Evolutionary conservation across 2,797 vertebrate genomes (phyloP).

Genomic region (Aldrovandia affinis): DNA sequence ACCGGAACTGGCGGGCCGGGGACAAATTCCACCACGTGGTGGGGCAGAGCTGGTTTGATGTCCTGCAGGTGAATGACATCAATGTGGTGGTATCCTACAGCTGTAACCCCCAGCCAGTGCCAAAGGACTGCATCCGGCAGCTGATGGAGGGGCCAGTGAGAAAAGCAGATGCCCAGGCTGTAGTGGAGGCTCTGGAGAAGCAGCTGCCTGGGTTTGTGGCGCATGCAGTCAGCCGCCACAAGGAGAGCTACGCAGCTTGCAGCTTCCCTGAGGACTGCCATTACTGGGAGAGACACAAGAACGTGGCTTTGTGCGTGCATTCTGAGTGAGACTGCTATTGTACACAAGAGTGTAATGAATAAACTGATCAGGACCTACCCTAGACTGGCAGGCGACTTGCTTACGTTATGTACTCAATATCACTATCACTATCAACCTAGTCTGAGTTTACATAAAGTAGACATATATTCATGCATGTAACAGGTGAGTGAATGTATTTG

Average conservation of each 20-base stretch:
- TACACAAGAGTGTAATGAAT: too few species aligned
- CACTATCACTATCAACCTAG: slow-evolving; percentile 7
- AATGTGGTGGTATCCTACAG: slow-evolving; percentile 76
- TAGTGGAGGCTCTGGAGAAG: slow-evolving; percentile 69
- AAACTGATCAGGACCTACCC: not conserved
- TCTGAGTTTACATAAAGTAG: not conserved
- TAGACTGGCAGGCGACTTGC: not conserved
- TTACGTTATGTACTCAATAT: slow-evolving; percentile 18
- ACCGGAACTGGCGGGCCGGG: slow-evolving; percentile 70
- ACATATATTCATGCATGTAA: not conserved
- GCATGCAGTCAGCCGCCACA: slow-evolving; percentile 74
- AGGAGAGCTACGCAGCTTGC: slow-evolving; percentile 68
- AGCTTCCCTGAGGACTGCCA: slow-evolving; percentile 77
- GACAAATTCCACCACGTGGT: slow-evolving; percentile 72
- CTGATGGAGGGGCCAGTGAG: slow-evolving; percentile 66
- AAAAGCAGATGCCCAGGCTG: slow-evolving; percentile 63
- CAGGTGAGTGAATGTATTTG: not conserved
- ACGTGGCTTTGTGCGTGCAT: slow-evolving; percentile 73
- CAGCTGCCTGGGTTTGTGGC: slow-evolving; percentile 71
- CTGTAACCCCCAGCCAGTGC: slow-evolving; percentile 62
- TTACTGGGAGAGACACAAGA: slow-evolving; percentile 79
- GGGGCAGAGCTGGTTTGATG: slow-evolving; percentile 71
- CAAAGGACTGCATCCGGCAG: slow-evolving; percentile 60
- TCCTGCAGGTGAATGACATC: slow-evolving; percentile 67
- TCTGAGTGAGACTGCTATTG: slow-evolving; percentile 55